Conservation (phyloP, 2,888 invertebrate species). For the Drosophila demipolita region DNA sequence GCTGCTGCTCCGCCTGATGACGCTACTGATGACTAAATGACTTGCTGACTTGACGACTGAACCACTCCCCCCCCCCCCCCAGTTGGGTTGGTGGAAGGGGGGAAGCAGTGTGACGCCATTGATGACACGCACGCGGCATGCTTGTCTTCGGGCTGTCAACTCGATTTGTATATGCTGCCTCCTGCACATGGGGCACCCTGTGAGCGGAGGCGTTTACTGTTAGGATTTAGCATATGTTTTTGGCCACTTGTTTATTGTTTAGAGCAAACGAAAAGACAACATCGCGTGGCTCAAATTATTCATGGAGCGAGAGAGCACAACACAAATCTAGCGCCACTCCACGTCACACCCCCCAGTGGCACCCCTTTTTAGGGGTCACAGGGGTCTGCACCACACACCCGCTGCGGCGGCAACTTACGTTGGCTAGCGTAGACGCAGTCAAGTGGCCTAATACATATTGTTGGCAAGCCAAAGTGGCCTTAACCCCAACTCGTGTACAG, state of each 20-base stretch:
- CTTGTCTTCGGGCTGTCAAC: conserved; percentile 65
- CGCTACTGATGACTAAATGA: conserved; percentile 53
- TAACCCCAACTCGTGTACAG: conserved; percentile 42
- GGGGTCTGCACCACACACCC: background rate
- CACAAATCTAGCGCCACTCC: conserved; percentile 64
- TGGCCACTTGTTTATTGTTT: conserved; percentile 79
- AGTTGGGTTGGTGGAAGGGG: background rate
- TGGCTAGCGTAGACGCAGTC: conserved; percentile 46
- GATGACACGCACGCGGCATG: conserved; percentile 62
- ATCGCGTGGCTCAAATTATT: conserved; percentile 75
- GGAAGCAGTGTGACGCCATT: conserved; percentile 67
- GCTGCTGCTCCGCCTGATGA: conserved; percentile 44
- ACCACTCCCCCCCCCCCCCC: background rate
- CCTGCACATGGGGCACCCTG: background rate
- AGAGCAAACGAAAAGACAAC: conserved; percentile 54
- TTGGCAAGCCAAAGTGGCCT: conserved; percentile 67
- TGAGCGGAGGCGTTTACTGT: background rate
- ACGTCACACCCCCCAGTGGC: background rate
- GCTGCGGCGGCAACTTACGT: conserved; percentile 5
- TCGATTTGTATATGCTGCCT: conserved; percentile 36
- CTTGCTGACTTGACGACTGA: conserved; percentile 60
- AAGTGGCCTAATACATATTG: conserved; percentile 79
- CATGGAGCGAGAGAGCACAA: conserved; percentile 78
- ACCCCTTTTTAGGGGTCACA: conserved; percentile 18
- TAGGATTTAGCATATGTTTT: conserved; percentile 73